phyloP scores from a whole-genome alignment of 1,140 invertebrate species.

The Plutomurus gul region DNA sequence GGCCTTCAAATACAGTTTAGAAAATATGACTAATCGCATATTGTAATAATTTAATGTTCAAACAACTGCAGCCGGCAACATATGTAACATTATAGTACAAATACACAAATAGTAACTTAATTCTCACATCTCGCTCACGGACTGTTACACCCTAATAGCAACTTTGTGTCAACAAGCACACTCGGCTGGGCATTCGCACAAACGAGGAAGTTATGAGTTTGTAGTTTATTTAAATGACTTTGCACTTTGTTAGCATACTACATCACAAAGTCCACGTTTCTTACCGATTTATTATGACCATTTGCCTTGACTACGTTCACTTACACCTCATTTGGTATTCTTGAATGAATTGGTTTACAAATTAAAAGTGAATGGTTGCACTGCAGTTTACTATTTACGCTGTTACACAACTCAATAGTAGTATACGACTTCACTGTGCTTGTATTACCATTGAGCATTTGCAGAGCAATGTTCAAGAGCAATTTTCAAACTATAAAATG shows the following conservation, averaged over 20 bases:
- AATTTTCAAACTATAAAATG: not conserved
- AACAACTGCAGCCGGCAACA: too few relatives aligned
- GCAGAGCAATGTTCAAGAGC: not conserved
- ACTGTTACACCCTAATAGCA: too few relatives aligned
- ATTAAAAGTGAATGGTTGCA: not conserved
- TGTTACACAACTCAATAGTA: too few relatives aligned
- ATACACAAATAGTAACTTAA: too few relatives aligned
- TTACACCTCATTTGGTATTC: slow-evolving; percentile 7
- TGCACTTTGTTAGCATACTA: not conserved
- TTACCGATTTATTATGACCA: not conserved
- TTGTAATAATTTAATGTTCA: too few relatives aligned
- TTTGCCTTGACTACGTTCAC: not conserved
- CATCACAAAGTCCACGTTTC: not conserved
- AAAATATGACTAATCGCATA: too few relatives aligned
- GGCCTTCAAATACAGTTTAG: too few relatives aligned
- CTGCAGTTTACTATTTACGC: too few relatives aligned
- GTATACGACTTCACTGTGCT: not conserved
- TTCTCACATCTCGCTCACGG: too few relatives aligned
- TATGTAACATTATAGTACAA: too few relatives aligned
- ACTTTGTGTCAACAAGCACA: not conserved
- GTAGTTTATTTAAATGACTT: slow-evolving; percentile 24
- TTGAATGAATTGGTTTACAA: slow-evolving; percentile 9
- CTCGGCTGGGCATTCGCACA: too few relatives aligned
- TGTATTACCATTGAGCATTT: not conserved
- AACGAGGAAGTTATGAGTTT: too few relatives aligned